Evolutionary conservation across 2,888 invertebrate genomes (phyloP).

Genomic region (Bombyx huttoni): DNA sequence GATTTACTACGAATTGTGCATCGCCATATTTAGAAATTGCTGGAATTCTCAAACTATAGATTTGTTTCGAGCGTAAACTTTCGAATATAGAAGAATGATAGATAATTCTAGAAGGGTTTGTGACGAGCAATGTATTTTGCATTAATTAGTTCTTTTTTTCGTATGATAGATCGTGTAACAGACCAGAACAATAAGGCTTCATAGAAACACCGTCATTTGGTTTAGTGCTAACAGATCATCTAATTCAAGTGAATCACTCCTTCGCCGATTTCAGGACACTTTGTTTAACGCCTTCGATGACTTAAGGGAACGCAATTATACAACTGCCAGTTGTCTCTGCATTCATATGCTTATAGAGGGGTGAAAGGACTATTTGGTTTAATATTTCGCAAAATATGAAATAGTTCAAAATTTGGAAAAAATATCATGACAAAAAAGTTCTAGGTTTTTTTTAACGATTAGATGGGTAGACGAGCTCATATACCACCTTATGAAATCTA

Average conservation of each 20-base stretch:
- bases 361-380: too few relatives aligned
- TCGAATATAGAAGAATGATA: neutral
- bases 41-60: constrained; percentile 9
- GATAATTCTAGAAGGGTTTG: neutral
- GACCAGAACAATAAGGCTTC: constrained; percentile 24
- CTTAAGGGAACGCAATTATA: too few relatives aligned
- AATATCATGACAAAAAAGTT: too few relatives aligned
- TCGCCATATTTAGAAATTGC: constrained; percentile 43
- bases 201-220: constrained; percentile 46
- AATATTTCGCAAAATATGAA: too few relatives aligned
- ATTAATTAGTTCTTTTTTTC: constrained; percentile 13
- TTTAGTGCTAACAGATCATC: constrained; percentile 14
- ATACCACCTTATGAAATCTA: too few relatives aligned
- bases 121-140: constrained; percentile 11
- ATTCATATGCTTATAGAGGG: too few relatives aligned
- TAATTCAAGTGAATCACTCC: constrained; percentile 6
- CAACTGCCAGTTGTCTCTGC: too few relatives aligned
- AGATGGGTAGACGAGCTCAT: too few relatives aligned
- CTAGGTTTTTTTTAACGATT: too few relatives aligned
- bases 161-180: constrained; percentile 13
- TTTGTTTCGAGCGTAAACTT: neutral
- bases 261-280: constrained; percentile 11
- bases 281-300: constrained; percentile 13
- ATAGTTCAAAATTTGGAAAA: too few relatives aligned
- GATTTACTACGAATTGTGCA: constrained; percentile 16